Conservation (phyloP, 2,797 vertebrate species). For the Hyperoplus immaculatus region DNA sequence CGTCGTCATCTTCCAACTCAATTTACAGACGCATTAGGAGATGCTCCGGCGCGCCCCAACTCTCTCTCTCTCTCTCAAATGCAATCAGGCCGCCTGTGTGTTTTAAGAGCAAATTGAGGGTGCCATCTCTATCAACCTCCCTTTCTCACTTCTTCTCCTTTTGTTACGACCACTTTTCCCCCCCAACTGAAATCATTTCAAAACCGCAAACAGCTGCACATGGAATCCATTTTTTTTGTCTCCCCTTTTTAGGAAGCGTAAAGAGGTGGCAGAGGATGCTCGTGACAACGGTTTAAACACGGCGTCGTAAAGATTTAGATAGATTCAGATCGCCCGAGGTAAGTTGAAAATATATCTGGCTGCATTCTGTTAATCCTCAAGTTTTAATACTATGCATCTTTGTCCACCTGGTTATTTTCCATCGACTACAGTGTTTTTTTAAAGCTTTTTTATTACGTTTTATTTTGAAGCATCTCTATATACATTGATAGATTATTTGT, state of each 20-base stretch:
- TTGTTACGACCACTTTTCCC: constrained; percentile 10
- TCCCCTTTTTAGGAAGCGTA: constrained; percentile 46
- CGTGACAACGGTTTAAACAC: constrained; percentile 21
- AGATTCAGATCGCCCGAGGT: constrained; percentile 47
- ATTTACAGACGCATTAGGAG: constrained; percentile 83
- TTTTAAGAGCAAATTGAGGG: constrained; percentile 75
- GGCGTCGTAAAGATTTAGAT: constrained; percentile 41
- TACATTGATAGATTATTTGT: neutral
- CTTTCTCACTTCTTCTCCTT: constrained; percentile 51
- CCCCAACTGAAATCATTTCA: constrained; percentile 12
- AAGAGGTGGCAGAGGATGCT: constrained; percentile 31
- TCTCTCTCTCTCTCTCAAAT: constrained; percentile 69
- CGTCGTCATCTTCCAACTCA: constrained; percentile 82
- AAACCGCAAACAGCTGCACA: constrained; percentile 28
- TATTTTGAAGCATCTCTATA: neutral
- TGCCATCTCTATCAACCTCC: constrained; percentile 70
- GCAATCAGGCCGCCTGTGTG: constrained; percentile 79
- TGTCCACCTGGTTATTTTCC: neutral
- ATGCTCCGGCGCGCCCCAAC: constrained; percentile 76
- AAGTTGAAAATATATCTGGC: constrained; percentile 25
- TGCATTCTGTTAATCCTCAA: neutral
- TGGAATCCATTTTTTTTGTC: constrained; percentile 30
- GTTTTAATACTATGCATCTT: neutral
- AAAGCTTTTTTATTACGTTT: neutral
- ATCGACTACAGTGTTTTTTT: neutral